Base-by-base conservation (phyloP, 2,113 vertebrate species). In the Terrapene triunguis region DNA sequence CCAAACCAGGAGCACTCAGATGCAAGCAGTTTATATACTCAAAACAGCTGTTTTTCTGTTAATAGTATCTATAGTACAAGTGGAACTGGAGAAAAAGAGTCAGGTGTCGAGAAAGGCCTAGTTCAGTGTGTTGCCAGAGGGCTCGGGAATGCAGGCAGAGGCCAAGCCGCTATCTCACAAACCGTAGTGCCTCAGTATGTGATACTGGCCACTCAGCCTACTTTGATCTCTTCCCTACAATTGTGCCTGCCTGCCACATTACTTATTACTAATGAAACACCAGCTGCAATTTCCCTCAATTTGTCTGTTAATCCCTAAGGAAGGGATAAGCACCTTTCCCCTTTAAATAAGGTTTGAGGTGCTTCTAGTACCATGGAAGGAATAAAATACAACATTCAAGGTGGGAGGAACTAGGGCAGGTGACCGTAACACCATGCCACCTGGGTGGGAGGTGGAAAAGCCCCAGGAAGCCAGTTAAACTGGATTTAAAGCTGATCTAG, bases 181-280 rank as follows among this genome's bases (percentile, higher is more conserved):
- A 8, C 65, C 8, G 5, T n/a, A 69, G 57, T 69, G 65, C 65
- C 17, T 69, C 35, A n/a, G 35, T 6, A 47, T 78, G 42, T 47
- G 12, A 27, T 27, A 76, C 42, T 44, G 38, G 42, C 22, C 42
- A 76, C 72, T 76, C 72, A 44, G 24, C 10, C 19, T 44, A 47
- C 42, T 44, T 44, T 44, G 42, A 24, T 78, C 78, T 35, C 83
- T 2, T 27, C 32, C 48, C 81, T 17, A 24, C 5, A 0, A 12
- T 65, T 57, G 51, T 22, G 79, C 82, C 32, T 2, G 53, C 14
- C 55, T n/a, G 6, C 12, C 25, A 81, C 25, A 54, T n/a, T 4
- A n/a, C 80, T 27, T 8, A 3, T 69, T 81, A 44, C 21, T 29
- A 0, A 25, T 0, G 0, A 81, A 35, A 48, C 1, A 9, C 2